Evolutionary conservation across 2,797 vertebrate genomes (phyloP), one percentile per base, ranked within the genome.

Genomic region (Sebastes kiyomatsui): DNA sequence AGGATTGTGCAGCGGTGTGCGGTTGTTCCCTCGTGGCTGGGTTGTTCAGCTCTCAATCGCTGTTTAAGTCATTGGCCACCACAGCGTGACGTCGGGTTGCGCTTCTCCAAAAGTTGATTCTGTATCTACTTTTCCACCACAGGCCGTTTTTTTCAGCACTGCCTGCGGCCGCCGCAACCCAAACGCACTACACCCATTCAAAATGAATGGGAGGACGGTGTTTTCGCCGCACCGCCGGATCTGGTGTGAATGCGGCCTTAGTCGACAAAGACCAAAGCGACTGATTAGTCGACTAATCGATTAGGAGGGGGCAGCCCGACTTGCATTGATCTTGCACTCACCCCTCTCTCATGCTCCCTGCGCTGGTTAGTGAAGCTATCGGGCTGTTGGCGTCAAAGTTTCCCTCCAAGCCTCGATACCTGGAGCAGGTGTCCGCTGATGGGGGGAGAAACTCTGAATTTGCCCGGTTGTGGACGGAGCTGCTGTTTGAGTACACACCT

Each of bases 401-500:
- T 0, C 93, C 92, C 67, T 97, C 97, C 16, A 96, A 82, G 1
- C 92, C 82, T 49, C 94, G 95, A 88, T 95, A 96, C 81, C 95
- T 92, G 72, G 96, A 92, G 79, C 94, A 86, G 56, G 93, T 67
- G 7, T 97, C 96, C 0, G 92, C 95, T 32, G 94, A 60, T 4
- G 95, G 75, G 0, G 95, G 91, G 81, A 97, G 88, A 72, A 96
- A 84, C 56, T 93, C 94, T 0, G 96, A 81, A 25, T 92, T 89
- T 14, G 92, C 84, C 46, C 96, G 93, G 0, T 86, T 96, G 42
- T 94, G 95, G 81, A 90, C 89, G 28, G 75, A 60, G 67, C 91
- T 81, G 82, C 94, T 94, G 81, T 93, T 94, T 20, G 93, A 93
- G 87, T 96, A 97, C 72, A 97, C 87, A 60, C 96, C 97, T 98